A percentile compares a stretch with the other conserved stretches of the same genome.
These are phyloP conservation scores for Pituophis catenifer DNA, from an alignment of 2,113 vertebrate genomes.

Conservation along the genomic window DNA sequence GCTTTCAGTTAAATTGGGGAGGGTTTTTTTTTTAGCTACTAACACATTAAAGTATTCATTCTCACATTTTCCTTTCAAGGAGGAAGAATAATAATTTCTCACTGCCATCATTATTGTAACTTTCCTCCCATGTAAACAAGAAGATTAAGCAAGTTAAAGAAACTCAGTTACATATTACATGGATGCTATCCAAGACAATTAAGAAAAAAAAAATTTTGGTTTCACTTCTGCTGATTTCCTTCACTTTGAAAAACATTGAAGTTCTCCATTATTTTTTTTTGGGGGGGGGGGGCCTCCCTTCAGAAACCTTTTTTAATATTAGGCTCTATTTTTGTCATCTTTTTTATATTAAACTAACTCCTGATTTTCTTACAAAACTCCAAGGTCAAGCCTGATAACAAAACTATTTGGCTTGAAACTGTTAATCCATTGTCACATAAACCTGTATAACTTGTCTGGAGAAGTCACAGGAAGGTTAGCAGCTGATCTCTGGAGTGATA, in stretches of 20 bases:
- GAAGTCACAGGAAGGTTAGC: conserved; percentile 12
- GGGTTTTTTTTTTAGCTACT: background rate
- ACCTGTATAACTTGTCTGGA: conserved; percentile 22
- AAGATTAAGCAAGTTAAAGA: background rate
- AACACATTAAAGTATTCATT: background rate
- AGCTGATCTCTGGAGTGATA: background rate
- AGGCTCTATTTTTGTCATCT: background rate
- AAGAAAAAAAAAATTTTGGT: background rate
- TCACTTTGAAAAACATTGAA: background rate
- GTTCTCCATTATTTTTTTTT: background rate
- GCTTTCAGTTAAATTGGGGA: background rate
- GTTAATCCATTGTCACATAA: background rate
- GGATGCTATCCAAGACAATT: background rate
- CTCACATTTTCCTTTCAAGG: background rate
- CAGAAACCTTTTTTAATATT: background rate
- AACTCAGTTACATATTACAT: background rate
- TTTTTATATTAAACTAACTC: background rate
- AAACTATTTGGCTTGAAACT: background rate
- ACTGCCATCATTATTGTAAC: background rate
- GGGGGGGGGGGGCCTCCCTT: background rate
- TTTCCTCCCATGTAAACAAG: background rate
- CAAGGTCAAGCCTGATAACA: conserved; percentile 3
- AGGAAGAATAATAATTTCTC: background rate
- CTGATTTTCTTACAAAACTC: background rate
- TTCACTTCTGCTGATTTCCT: background rate